A percentile compares a stretch with the other conserved stretches of the same genome.
These are phyloP conservation scores for Plectrocnemia conspersa DNA, from an alignment of 1,140 invertebrate genomes.

Conservation along the genomic window DNA sequence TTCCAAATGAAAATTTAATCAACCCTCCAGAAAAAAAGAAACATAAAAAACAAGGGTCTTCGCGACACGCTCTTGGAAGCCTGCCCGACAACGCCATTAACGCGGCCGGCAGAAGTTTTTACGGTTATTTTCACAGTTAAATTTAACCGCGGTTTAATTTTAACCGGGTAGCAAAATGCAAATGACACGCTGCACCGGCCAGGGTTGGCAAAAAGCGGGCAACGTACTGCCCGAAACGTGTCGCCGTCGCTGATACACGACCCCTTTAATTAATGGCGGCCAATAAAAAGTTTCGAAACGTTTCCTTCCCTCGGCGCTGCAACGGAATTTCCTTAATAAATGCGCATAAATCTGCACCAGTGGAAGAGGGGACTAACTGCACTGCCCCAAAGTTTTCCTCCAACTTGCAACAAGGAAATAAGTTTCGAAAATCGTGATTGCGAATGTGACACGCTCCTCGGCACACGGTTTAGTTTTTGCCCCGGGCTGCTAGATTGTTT, in stretches of 20 bases:
- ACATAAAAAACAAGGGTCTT: too few species aligned
- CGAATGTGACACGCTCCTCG: too few species aligned
- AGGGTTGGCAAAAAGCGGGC: not conserved
- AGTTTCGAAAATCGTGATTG: too few species aligned
- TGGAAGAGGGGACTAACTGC: too few species aligned
- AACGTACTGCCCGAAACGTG: not conserved
- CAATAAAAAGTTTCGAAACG: constrained; percentile 2
- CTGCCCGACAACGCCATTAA: constrained; percentile 6
- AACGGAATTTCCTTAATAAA: not conserved
- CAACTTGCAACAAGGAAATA: too few species aligned
- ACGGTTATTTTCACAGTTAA: constrained; percentile 7
- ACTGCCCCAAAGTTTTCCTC: too few species aligned
- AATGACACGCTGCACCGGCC: constrained; percentile 1
- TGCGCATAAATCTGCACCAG: not conserved
- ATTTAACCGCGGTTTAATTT: constrained; percentile 11
- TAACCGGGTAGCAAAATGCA: constrained; percentile 1
- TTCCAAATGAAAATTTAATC: too few species aligned
- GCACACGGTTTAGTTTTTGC: too few species aligned
- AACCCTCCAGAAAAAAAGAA: too few species aligned
- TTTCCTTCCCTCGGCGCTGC: not conserved
- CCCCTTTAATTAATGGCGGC: not conserved
- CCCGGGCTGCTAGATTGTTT: too few species aligned
- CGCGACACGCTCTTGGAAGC: not conserved
- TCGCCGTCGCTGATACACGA: constrained; percentile 1
- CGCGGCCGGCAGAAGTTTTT: not conserved